Conservation (phyloP, 1,140 invertebrate species). For the Chironomus striatipennis region DNA sequence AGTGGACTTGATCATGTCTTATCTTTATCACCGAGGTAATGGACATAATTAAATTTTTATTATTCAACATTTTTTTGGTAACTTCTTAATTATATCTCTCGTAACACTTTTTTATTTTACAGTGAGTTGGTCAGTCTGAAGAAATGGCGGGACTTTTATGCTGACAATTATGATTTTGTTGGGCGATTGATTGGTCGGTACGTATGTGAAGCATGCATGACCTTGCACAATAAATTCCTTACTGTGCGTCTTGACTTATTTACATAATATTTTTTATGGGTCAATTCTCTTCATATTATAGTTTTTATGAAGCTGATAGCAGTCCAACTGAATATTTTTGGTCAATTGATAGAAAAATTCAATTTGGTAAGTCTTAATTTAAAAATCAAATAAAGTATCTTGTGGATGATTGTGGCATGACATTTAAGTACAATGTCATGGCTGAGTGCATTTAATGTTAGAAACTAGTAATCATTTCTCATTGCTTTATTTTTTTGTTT, state of each 20-base stretch:
- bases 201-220: too few species aligned
- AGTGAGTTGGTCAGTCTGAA: not conserved
- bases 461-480: not conserved
- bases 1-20: not conserved
- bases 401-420: not conserved
- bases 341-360: constrained; percentile 16
- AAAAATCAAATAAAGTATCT: not conserved
- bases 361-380: constrained; percentile 10
- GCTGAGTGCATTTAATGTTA: not conserved
- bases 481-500: not conserved
- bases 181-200: constrained; percentile 8
- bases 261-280: not conserved
- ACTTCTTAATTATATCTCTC: too few species aligned
- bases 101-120: not conserved
- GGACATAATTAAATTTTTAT: not conserved
- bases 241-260: not conserved
- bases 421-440: not conserved
- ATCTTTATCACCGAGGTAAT: not conserved
- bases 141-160: constrained; percentile 8
- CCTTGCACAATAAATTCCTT: too few species aligned
- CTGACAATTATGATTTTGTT: constrained; percentile 15
- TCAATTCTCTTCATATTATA: not conserved
- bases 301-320: not conserved
- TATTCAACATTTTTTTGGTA: not conserved
- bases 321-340: constrained; percentile 15